These are phyloP conservation scores for Nilaparvata lugens DNA, from an alignment of 1,140 invertebrate genomes.

Conservation along the genomic window DNA sequence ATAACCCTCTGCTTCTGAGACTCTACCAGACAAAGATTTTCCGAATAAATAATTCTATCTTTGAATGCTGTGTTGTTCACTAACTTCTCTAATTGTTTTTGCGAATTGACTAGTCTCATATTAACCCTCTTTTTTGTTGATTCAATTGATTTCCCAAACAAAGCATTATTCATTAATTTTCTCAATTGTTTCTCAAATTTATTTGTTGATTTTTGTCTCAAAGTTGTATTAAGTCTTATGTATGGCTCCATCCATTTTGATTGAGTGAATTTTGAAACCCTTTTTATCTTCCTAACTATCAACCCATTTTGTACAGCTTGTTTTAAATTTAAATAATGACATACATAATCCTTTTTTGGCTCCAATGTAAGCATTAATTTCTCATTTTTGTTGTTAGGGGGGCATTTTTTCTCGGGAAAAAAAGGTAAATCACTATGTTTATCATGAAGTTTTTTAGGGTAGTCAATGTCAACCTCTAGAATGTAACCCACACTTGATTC, in stretches of 20 bases:
- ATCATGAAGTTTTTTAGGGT: conserved; percentile 39
- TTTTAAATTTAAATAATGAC: conserved; percentile 29
- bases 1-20: conserved; percentile 3
- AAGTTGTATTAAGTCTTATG: conserved; percentile 31
- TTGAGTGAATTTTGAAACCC: conserved; percentile 32
- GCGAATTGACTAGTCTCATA: conserved; percentile 27
- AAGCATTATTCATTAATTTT: conserved; percentile 34
- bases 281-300: conserved; percentile 32
- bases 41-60: conserved; percentile 14
- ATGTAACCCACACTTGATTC: conserved; percentile 40
- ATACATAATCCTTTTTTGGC: conserved; percentile 27
- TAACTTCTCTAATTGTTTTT: conserved; percentile 21
- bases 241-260: conserved; percentile 30
- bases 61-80: conserved; percentile 17
- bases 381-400: conserved; percentile 5
- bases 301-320: conserved; percentile 25
- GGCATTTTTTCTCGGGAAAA: conserved; percentile 31
- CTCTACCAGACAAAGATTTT: conserved; percentile 17
- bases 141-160: conserved; percentile 34
- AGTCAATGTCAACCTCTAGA: conserved; percentile 37
- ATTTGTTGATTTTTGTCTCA: conserved; percentile 26
- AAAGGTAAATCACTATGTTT: conserved; percentile 41
- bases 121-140: conserved; percentile 30
- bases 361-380: conserved; percentile 19
- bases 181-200: conserved; percentile 33